These are phyloP conservation scores for Chrysolina americana DNA, from an alignment of 2,888 invertebrate species.

Conservation along the genomic window DNA sequence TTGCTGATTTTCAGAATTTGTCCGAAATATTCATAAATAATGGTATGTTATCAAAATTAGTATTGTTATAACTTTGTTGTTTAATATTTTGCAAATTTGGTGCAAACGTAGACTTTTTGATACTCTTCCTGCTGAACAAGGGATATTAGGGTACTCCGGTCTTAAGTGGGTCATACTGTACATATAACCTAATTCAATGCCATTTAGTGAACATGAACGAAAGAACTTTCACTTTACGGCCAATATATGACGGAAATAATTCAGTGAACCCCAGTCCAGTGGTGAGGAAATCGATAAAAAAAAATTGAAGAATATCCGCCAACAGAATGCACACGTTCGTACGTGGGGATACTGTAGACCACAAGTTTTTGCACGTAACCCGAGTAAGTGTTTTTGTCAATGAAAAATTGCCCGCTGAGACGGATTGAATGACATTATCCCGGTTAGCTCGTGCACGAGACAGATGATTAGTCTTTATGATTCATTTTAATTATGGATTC, in stretches of 20 bases:
- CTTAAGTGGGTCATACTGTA: too few relatives aligned
- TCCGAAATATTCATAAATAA: too few relatives aligned
- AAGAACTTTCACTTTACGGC: constrained; percentile 51
- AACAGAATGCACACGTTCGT: neutral
- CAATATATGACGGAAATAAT: constrained; percentile 55
- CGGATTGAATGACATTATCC: constrained; percentile 44
- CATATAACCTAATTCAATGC: constrained; percentile 53
- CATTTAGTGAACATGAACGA: constrained; percentile 53
- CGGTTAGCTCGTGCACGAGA: constrained; percentile 42
- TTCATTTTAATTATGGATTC: constrained; percentile 45
- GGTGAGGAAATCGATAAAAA: too few relatives aligned
- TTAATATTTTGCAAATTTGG: too few relatives aligned
- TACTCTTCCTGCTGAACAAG: too few relatives aligned
- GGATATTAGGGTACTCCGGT: too few relatives aligned
- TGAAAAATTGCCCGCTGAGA: constrained; percentile 46
- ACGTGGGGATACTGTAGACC: neutral
- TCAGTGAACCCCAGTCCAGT: constrained; percentile 43
- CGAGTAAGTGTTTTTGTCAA: constrained; percentile 45
- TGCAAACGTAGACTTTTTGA: too few relatives aligned
- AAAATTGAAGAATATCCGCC: constrained; percentile 15
- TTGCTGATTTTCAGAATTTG: too few relatives aligned
- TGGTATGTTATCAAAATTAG: too few relatives aligned
- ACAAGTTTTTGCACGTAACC: constrained; percentile 19
- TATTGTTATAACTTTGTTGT: too few relatives aligned
- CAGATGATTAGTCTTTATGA: constrained; percentile 43